Evolutionary conservation across 1,140 invertebrate species (phyloP).

Genomic region (Sitophilus oryzae): DNA sequence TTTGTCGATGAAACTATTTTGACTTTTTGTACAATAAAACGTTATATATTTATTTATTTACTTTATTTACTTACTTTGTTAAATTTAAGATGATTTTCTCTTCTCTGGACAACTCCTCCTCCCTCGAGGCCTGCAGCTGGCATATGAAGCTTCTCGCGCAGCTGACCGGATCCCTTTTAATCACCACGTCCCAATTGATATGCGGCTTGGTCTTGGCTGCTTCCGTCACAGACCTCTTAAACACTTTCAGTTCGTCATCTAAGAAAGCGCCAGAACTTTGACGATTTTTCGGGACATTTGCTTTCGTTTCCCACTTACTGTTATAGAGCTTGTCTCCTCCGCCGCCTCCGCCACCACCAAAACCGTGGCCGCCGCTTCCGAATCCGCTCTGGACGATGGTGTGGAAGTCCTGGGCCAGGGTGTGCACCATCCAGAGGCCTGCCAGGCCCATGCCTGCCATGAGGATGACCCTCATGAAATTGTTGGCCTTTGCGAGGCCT

Average conservation of each 20-base stretch:
- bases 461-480: conserved; percentile 30
- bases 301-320: conserved; percentile 8
- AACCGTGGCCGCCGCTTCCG: neutral
- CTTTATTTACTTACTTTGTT: conserved; percentile 29
- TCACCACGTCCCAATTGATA: conserved; percentile 35
- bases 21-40: no score
- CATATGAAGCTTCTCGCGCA: conserved; percentile 39
- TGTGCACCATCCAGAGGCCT: conserved; percentile 38
- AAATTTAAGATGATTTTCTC: conserved; percentile 34
- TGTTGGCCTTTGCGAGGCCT: conserved; percentile 26
- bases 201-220: neutral
- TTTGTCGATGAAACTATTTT: no score
- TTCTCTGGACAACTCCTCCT: conserved; percentile 25
- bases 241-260: conserved; percentile 16
- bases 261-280: neutral
- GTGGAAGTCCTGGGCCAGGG: conserved; percentile 34
- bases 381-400: conserved; percentile 20
- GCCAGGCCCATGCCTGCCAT: conserved; percentile 33
- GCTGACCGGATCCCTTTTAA: conserved; percentile 34
- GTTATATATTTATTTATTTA: no score
- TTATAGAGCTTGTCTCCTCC: conserved; percentile 8
- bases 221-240: conserved; percentile 19
- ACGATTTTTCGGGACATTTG: conserved; percentile 1
- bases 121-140: conserved; percentile 31
- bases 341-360: conserved; percentile 15